Conservation (phyloP, 2,888 invertebrate genomes). For the Mimumesa dahlbomi region DNA sequence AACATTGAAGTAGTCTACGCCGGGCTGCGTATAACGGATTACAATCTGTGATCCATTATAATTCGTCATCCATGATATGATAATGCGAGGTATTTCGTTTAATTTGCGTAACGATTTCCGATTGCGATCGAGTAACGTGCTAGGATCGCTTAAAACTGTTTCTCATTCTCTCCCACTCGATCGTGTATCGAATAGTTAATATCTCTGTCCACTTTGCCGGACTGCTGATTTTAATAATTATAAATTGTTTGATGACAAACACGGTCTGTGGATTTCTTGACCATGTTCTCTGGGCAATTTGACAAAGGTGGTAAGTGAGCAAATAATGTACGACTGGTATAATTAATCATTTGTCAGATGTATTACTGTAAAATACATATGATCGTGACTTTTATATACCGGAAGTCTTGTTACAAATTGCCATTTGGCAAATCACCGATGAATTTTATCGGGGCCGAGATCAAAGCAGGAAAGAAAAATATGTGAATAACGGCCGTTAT, state of each 20-base stretch:
- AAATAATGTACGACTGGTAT: neutral
- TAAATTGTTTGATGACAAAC: slow-evolving; percentile 10
- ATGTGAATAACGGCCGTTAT: neutral
- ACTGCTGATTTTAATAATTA: neutral
- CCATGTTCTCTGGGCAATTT: neutral
- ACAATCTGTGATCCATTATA: slow-evolving; percentile 45
- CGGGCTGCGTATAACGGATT: slow-evolving; percentile 45
- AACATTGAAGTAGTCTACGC: slow-evolving; percentile 48
- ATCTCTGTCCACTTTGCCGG: neutral
- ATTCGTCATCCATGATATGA: slow-evolving; percentile 23
- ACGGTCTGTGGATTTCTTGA: neutral
- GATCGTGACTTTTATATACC: neutral
- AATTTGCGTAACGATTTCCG: slow-evolving; percentile 12
- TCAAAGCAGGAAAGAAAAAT: neutral
- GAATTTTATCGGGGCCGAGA: neutral
- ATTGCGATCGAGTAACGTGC: neutral
- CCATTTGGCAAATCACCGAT: neutral
- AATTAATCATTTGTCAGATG: slow-evolving; percentile 8
- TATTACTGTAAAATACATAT: neutral
- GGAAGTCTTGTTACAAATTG: neutral
- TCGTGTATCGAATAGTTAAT: neutral
- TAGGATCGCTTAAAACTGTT: too few species aligned
- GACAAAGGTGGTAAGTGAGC: neutral
- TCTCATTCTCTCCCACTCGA: too few species aligned
- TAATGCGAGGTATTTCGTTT: slow-evolving; percentile 6